Base-by-base conservation (phyloP, 2,113 vertebrate genomes). In the Nothoprocta perdicaria region DNA sequence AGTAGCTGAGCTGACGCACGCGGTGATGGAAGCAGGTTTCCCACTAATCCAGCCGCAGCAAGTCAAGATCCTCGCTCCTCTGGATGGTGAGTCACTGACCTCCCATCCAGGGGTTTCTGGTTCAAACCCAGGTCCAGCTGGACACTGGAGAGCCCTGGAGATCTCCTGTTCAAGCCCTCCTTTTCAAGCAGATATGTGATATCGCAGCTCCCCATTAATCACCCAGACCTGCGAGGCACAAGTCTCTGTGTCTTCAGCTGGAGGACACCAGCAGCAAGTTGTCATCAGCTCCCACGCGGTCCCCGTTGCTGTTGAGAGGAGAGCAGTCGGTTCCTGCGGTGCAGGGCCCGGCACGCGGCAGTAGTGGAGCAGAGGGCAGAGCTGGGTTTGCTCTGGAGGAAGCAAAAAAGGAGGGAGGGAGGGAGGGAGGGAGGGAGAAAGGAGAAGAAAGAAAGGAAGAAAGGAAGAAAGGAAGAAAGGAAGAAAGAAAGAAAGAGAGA, bases 311-410 rank as follows among this genome's bases (percentile, higher is more conserved):
- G 24, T 5, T 14, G 63, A 43, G 26, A 18, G 18, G 50, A 1
- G 48, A 31, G 65, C 38, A 27, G 68, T 10, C 55, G 48, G 38
- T 24, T 74, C 71, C 40, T n/a, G 33, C 3, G 1, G 48, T 6
- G 41, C 2, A 2, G 43, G 58, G 24, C 1, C 3, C 67, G 23
- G n/a, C 2, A 1, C 1, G 3, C 14, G 74, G 75, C 4, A 31
- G 43, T 7, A 14, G 46, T 15, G 21, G 43, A 43, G 52, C 62
- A 29, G 35, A 40, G 38, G 35, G 22, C 12, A 31, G 69, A 26
- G 41, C 8, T 19, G 31, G 14, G 15, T 4, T 84, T 13, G 65
- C 35, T 31, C 41, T 26, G 29, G 14, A 5, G 6, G 7, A 48
- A 40, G 24, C 45, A 24, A 71, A 19, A 31, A 23, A n/a, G n/a